A percentile compares a stretch with the other conserved stretches of the same genome.
Evolutionary conservation across 2,113 vertebrate genomes (phyloP).

Genomic region (Epinephelus moara): DNA sequence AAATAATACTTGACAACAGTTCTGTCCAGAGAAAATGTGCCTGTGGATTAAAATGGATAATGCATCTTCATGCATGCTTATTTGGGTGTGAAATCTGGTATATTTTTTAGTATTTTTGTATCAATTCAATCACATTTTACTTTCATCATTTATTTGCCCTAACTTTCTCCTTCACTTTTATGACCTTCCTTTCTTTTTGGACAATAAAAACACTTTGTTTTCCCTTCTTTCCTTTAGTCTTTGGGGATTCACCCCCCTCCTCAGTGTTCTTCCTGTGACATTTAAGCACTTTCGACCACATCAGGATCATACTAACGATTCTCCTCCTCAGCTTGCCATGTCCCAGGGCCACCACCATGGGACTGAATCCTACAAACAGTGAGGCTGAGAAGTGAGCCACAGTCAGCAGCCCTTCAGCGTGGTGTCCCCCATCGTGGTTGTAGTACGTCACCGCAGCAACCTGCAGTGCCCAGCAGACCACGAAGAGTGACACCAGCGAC

Average conservation of each 20-base stretch:
- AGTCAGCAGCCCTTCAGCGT: slow-evolving; percentile 80
- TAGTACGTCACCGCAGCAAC: slow-evolving; percentile 86
- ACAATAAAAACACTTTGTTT: slow-evolving; percentile 57
- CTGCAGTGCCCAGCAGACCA: slow-evolving; percentile 85
- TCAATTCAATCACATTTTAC: not conserved
- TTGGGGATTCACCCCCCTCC: not conserved
- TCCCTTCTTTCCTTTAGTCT: slow-evolving; percentile 13
- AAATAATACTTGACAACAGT: slow-evolving; percentile 4
- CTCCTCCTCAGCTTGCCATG: slow-evolving; percentile 83
- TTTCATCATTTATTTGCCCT: slow-evolving; percentile 38
- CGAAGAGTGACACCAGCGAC: slow-evolving; percentile 82
- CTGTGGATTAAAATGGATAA: not conserved
- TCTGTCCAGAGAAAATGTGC: not conserved
- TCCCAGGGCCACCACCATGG: slow-evolving; percentile 85
- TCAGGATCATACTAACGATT: slow-evolving; percentile 67
- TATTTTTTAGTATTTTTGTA: not conserved
- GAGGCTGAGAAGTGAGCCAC: slow-evolving; percentile 85
- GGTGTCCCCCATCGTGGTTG: slow-evolving; percentile 81
- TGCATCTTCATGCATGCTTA: not conserved
- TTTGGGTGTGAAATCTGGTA: not conserved
- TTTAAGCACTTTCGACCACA: slow-evolving; percentile 47
- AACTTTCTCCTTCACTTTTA: slow-evolving; percentile 38
- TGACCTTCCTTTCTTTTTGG: slow-evolving; percentile 41
- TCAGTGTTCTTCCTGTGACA: slow-evolving; percentile 2
- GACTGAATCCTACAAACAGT: slow-evolving; percentile 86